phyloP scores from a whole-genome alignment of 2,888 invertebrate species.

The Noctua pronuba region DNA sequence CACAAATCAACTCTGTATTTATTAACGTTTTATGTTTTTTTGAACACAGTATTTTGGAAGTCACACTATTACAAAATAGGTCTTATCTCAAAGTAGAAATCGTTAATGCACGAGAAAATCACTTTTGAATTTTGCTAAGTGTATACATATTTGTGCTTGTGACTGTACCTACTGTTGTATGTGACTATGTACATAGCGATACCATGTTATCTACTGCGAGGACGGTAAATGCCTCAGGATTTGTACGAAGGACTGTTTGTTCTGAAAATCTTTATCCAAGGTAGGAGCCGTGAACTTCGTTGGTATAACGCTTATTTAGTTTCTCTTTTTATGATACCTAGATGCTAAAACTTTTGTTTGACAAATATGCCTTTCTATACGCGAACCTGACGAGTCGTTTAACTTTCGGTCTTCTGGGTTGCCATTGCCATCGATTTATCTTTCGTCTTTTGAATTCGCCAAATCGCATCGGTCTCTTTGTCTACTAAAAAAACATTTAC shows the following conservation, averaged over 20 bases:
- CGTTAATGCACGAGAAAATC: neutral
- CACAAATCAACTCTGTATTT: neutral
- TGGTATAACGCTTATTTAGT: neutral
- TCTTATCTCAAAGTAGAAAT: neutral
- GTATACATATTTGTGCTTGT: neutral
- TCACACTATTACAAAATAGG: neutral
- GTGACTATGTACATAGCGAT: slow-evolving; percentile 27
- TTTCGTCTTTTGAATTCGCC: neutral
- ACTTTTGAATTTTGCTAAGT: neutral
- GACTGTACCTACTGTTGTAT: neutral
- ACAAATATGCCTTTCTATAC: neutral
- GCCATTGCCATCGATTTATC: neutral
- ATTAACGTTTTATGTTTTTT: neutral
- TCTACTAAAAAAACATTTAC: too few relatives aligned
- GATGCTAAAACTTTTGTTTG: neutral
- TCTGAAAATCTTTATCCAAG: slow-evolving; percentile 20
- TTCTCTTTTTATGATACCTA: too few relatives aligned
- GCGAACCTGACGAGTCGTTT: neutral
- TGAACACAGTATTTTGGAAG: neutral
- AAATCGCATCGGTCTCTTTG: too few relatives aligned
- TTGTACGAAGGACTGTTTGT: slow-evolving; percentile 43
- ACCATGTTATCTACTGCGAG: slow-evolving; percentile 30
- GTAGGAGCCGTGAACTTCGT: slow-evolving; percentile 24
- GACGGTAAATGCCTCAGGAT: slow-evolving; percentile 35
- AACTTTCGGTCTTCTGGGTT: neutral